Percentiles rank a stretch among this genome's conserved stretches.
Evolutionary conservation across 2,797 vertebrate genomes (phyloP).

Genomic region (Acrossocheilus fasciatus): DNA sequence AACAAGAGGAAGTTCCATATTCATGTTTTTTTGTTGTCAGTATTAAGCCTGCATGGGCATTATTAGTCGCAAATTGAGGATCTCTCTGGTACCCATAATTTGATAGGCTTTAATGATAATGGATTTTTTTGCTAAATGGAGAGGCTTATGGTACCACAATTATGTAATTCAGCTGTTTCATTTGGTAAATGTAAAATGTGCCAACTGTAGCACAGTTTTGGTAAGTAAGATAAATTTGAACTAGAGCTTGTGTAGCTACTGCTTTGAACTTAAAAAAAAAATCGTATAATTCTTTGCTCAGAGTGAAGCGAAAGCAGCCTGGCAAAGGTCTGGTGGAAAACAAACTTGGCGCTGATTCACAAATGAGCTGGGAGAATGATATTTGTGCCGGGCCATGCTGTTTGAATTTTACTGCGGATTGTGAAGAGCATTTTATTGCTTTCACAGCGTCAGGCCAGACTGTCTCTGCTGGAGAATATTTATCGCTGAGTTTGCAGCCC

Average conservation of each 20-base stretch:
- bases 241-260: background rate
- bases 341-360: constrained; percentile 52
- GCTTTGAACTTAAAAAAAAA: too few relatives aligned
- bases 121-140: constrained; percentile 20
- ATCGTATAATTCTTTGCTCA: constrained; percentile 31
- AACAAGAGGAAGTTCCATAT: constrained; percentile 25
- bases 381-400: constrained; percentile 44
- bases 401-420: constrained; percentile 45
- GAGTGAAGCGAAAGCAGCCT: background rate
- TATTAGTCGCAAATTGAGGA: constrained; percentile 27
- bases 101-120: constrained; percentile 41
- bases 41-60: constrained; percentile 10
- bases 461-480: constrained; percentile 40
- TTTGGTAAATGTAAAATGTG: background rate
- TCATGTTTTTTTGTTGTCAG: constrained; percentile 17
- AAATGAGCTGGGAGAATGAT: constrained; percentile 58
- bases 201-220: background rate
- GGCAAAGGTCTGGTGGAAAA: constrained; percentile 26
- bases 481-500: constrained; percentile 49
- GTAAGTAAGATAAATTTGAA: background rate
- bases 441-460: constrained; percentile 32
- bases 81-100: constrained; percentile 32
- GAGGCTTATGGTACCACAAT: background rate
- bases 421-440: constrained; percentile 50
- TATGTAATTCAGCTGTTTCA: constrained; percentile 3